phyloP scores from a whole-genome alignment of 1,140 invertebrate genomes.

The Lethrus apterus region DNA sequence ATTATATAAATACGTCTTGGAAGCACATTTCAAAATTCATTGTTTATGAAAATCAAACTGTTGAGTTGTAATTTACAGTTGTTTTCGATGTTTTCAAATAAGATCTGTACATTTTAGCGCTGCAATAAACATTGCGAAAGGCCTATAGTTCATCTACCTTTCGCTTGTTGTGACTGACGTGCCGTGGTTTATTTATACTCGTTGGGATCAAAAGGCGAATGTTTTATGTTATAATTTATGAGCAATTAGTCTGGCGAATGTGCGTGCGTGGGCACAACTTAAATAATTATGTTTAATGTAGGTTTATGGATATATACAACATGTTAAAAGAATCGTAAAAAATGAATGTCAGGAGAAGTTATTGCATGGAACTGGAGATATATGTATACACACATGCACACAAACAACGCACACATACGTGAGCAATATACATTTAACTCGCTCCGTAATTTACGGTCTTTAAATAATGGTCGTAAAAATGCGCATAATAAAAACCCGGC shows the following conservation, averaged over 20 bases:
- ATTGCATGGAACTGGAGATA: no score
- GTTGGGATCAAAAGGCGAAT: conserved; percentile 33
- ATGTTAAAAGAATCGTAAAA: conserved; percentile 11
- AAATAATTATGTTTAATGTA: conserved; percentile 35
- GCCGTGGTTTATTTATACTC: conserved; percentile 34
- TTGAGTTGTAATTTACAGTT: conserved; percentile 24
- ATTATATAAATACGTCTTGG: no score
- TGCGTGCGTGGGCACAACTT: conserved; percentile 18
- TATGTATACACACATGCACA: no score
- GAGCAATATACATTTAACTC: no score
- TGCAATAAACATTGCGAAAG: conserved; percentile 30
- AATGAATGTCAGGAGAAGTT: not conserved
- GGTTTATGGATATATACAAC: conserved; percentile 18
- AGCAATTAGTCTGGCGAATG: conserved; percentile 25
- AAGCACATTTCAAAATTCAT: no score
- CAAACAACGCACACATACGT: no score
- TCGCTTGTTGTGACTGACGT: conserved; percentile 30
- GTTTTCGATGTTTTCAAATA: conserved; percentile 29
- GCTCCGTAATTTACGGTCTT: conserved; percentile 10
- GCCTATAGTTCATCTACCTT: conserved; percentile 31
- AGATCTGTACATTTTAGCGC: conserved; percentile 24
- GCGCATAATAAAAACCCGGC: no score
- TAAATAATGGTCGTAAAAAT: conserved; percentile 9
- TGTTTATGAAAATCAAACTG: conserved; percentile 21
- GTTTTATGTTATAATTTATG: conserved; percentile 35